Evolutionary conservation across 2,888 invertebrate genomes (phyloP).

Genomic region (Serripes groenlandicus): DNA sequence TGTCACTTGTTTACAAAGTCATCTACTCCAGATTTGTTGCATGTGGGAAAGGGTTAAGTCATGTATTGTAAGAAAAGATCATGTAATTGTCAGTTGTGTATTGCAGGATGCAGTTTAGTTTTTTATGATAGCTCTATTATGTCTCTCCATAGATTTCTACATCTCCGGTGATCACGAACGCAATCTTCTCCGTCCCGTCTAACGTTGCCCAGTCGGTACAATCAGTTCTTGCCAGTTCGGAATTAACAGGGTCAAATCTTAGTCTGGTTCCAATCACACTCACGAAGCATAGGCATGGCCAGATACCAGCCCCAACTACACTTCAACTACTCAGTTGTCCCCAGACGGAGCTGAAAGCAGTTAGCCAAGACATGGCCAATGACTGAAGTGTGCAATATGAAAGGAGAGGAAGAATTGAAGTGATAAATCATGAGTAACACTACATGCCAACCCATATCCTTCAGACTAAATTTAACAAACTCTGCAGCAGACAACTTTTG

Average conservation of each 20-base stretch:
- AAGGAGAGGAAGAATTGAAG: too few species aligned
- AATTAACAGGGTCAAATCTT: conserved; percentile 44
- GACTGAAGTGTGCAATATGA: conserved; percentile 4
- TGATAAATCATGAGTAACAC: too few species aligned
- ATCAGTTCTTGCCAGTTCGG: conserved; percentile 40
- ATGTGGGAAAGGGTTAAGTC: too few species aligned
- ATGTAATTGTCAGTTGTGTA: not conserved
- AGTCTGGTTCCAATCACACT: conserved; percentile 63
- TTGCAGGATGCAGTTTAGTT: too few species aligned
- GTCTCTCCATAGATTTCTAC: conserved; percentile 4
- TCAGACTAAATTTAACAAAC: too few species aligned
- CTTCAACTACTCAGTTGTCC: conserved; percentile 62
- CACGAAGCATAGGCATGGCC: conserved; percentile 53
- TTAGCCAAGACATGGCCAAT: conserved; percentile 19
- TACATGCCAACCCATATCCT: too few species aligned
- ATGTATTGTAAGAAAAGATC: not conserved
- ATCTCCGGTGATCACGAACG: conserved; percentile 46
- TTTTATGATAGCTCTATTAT: too few species aligned
- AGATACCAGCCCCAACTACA: conserved; percentile 55
- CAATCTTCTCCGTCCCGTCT: conserved; percentile 54
- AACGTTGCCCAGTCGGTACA: conserved; percentile 37
- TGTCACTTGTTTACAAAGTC: too few species aligned
- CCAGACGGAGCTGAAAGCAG: conserved; percentile 53
- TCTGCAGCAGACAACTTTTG: too few species aligned
- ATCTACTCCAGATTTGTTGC: too few species aligned